Evolutionary conservation across 2,797 vertebrate genomes (phyloP), one percentile per base, ranked within the genome.

Genomic region (Chromis chromis): DNA sequence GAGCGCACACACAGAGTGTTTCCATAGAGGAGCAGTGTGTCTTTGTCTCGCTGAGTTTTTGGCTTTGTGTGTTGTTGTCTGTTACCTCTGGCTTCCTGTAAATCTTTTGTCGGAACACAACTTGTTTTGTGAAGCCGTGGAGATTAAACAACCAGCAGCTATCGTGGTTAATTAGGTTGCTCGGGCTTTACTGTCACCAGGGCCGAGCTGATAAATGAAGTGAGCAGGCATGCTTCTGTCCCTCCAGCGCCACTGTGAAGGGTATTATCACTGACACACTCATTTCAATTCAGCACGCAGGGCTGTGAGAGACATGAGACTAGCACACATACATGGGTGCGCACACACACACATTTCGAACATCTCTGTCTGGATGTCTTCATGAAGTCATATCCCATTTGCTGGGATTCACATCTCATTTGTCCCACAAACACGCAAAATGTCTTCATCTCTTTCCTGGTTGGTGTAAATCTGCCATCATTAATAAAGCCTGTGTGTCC

Each of bases 91-190:
- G 31, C 60, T 76, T 63, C 28, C 28, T 79, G 58, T 75, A 76
- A 74, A 80, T 85, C 79, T 78, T 36, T 65, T 65, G 61, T 59
- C 65, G 14, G 55, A 78, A 49, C 49, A 75, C 40, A 53, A 22
- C 7, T 65, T 86, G 77, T 78, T 86, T 79, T 71, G 60, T 65
- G 58, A 54, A 52, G 58, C 82, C 12, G 4, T 17, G 2, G 74
- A 87, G 81, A 82, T 83, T 77, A 67, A 83, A 82, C 63, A 70
- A 74, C 58, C 13, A 19, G 73, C 83, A 81, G 78, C 74, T 53
- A 73, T 81, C 10, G 4, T 3, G 3, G 71, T 72, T 88, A 83
- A 91, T 91, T 86, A 85, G 75, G 75, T 79, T 86, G 67, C 76
- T 4, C 13, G 73, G 74, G 77, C 56, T 84, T 84, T 77, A 36